Base-by-base conservation (phyloP, 2,797 vertebrate species). In the Chaunax sp. region DNA sequence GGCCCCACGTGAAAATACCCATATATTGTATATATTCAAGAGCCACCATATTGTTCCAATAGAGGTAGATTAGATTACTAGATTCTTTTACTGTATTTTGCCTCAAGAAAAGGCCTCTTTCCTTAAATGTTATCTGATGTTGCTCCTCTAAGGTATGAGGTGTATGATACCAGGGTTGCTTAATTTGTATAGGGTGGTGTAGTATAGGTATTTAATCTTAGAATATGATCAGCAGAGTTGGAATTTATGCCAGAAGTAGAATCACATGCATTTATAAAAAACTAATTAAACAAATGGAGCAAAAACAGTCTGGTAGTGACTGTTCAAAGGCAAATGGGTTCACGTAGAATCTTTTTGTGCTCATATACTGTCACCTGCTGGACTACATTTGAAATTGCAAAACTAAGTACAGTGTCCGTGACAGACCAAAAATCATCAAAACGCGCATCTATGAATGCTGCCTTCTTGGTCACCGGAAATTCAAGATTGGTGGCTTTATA, bases 61-160 rank as follows among this genome's bases (percentile, higher is more conserved):
- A 68, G 18, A 71, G 43, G 20, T 37, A 70, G 40, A 86, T 83
- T 80, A 68, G 37, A 80, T 84, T 80, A 74, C 66, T 62, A 35
- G 40, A 72, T 68, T 51, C 26, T 54, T 80, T 64, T 41, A 66
- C 62, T 58, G 8, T 45, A 49, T 44, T 66, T 72, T 54, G 58
- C 78, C 61, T 74, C 2, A 5, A 60, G 72, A 59, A 30, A 58
- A 70, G 50, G 4, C 16, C 1, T 15, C 37, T 41, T 52, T 56
- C 55, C 43, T 11, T 18, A 41, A 64, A 52, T 22, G 57, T 54
- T 19, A 53, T 52, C 25, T 38, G 22, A 61, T 76, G 19, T 46
- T 38, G 12, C 6, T 14, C 7, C 18, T 12, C 13, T 43, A 4
- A 46, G 16, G 23, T 59, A 47, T 18, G 1, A 16, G 3, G 16